A percentile compares a stretch with the other conserved stretches of the same genome.
These are phyloP conservation scores for Caenorhabditis uteleia DNA, from an alignment of 2,888 invertebrate species.

Conservation along the genomic window DNA sequence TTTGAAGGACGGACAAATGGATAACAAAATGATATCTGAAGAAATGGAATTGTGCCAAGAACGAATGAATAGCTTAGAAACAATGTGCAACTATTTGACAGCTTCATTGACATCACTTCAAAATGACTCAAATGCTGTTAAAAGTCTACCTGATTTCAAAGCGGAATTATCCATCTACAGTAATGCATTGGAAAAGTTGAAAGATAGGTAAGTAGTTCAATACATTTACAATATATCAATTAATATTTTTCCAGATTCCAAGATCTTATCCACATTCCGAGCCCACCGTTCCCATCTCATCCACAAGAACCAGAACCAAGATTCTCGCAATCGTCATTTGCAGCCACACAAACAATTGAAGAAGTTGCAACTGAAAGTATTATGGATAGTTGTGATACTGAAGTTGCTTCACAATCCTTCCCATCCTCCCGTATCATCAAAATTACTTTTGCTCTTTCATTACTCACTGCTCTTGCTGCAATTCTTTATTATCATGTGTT, in stretches of 20 bases:
- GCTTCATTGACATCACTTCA: slow-evolving; percentile 39
- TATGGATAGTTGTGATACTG: slow-evolving; percentile 4
- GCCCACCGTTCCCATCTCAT: too few species aligned
- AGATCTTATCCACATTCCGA: not conserved
- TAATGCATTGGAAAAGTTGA: slow-evolving; percentile 49
- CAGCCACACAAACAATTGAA: slow-evolving; percentile 5
- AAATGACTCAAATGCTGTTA: slow-evolving; percentile 15
- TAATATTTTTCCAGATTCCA: not conserved
- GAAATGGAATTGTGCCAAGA: slow-evolving; percentile 58
- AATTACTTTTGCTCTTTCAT: slow-evolving; percentile 36
- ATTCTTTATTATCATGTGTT: slow-evolving; percentile 43
- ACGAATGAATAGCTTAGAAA: slow-evolving; percentile 56
- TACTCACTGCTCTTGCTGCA: slow-evolving; percentile 48
- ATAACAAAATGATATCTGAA: slow-evolving; percentile 39
- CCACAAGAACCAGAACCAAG: too few species aligned
- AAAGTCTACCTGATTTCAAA: slow-evolving; percentile 47
- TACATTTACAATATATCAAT: not conserved
- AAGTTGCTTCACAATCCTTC: slow-evolving; percentile 10
- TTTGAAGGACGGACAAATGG: slow-evolving; percentile 38
- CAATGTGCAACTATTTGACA: slow-evolving; percentile 58
- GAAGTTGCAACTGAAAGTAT: not conserved
- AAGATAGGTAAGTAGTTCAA: slow-evolving; percentile 19
- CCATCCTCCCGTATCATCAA: slow-evolving; percentile 40
- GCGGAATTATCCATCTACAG: slow-evolving; percentile 50
- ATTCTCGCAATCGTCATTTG: slow-evolving; percentile 14